These are phyloP conservation scores for Myocastor coypus DNA, from an alignment of 2,113 vertebrate species.

Conservation along the genomic window DNA sequence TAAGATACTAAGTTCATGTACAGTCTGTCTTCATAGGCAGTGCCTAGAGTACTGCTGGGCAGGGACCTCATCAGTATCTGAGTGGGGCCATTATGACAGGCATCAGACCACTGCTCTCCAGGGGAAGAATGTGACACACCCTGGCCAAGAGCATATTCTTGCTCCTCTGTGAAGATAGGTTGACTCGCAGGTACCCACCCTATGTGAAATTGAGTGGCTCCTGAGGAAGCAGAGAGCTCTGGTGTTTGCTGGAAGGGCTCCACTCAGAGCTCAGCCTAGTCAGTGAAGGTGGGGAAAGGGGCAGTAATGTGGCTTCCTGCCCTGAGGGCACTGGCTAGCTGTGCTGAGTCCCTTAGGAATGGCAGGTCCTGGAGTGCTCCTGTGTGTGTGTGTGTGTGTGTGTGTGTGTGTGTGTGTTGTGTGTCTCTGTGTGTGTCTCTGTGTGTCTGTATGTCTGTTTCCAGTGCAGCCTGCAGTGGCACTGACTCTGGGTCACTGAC, in stretches of 20 bases:
- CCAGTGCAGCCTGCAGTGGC: too few species aligned
- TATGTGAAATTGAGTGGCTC: rapidly evolving
- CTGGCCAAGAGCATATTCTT: background rate
- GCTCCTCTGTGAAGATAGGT: rapidly evolving
- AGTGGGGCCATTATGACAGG: rapidly evolving
- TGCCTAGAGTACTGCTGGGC: background rate
- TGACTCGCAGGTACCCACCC: background rate
- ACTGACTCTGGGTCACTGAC: background rate
- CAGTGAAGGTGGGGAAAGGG: background rate
- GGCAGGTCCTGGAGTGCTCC: background rate
- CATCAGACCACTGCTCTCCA: background rate
- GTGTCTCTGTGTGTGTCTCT: too few species aligned
- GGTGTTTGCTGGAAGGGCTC: background rate
- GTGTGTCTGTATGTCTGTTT: too few species aligned
- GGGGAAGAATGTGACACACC: background rate
- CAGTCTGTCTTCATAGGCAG: too few species aligned
- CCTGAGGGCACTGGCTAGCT: background rate
- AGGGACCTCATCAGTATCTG: too few species aligned
- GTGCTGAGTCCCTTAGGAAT: background rate
- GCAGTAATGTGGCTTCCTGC: rapidly evolving
- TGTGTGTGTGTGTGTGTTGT: too few species aligned
- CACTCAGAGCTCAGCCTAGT: background rate
- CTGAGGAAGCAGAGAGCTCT: background rate
- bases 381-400: too few species aligned
- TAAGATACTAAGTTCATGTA: background rate